Base-by-base conservation (phyloP, 1,140 invertebrate species). In the Bursaphelenchus mucronatus region DNA sequence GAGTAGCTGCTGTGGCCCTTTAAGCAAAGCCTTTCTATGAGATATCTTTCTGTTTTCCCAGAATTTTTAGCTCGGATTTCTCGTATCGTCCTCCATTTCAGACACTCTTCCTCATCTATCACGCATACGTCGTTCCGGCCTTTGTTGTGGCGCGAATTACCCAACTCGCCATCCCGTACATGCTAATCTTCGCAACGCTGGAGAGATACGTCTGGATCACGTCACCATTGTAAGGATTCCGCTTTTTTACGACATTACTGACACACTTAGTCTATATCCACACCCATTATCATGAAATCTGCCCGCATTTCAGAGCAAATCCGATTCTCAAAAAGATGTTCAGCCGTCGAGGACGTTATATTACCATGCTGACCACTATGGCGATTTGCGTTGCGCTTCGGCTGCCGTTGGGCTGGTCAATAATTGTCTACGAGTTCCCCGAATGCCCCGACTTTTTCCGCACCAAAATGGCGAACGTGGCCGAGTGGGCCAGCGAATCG, bases 111-210 rank as follows among this genome's bases (percentile, higher is more conserved):
- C 19, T 63, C 8, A 54, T 74, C 9, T 75, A 75, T 53, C 65
- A 75, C 63, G 47, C 46, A n/a, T 75, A 70, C 61, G 68, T 75
- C 39, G 46, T 75, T 40, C 73, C 72, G 15, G 66, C 56, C 9
- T 75, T 65, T 46, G 63, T 73, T 8, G 21, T 74, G 15, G 50
- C 58, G n/a, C 65, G 65, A 54, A 59, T 77, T 9, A 69, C 64
- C 39, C 74, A 76, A 61, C 13, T 76, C 11, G 64, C 63, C 10
- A 74, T 76, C 39, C 74, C 74, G 13, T 76, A 76, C 61, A 72
- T 76, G 72, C 65, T 76, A n/a, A 75, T 76, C 51, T 71, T 76
- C 40, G 74, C 63, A 17, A 76, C 75, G 30, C 49, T 76, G 15
- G 74, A 76, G 55, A 45, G 74, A 66, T 67, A 78, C 40, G 63